A percentile compares a stretch with the other conserved stretches of the same genome.
phyloP scores from a whole-genome alignment of 2,797 vertebrate genomes.

The Alfaro cultratus region DNA sequence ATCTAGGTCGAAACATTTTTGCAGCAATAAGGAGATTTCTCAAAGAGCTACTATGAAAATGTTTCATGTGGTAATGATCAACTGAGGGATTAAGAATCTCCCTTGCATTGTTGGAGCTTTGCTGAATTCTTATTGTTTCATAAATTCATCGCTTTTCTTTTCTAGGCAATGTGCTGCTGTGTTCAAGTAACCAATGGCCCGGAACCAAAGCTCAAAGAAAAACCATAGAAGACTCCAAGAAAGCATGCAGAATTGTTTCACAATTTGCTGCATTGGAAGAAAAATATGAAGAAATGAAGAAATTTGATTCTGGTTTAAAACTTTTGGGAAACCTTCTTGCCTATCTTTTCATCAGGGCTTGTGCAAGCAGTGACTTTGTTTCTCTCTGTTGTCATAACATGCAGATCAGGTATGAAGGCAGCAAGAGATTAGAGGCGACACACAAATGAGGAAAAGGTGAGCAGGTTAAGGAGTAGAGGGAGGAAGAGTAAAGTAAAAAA shows the following conservation, averaged over 20 bases:
- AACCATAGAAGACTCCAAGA: background rate
- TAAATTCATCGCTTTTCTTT: background rate
- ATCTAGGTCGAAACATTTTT: background rate
- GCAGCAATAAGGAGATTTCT: background rate
- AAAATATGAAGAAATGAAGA: slow-evolving; percentile 12
- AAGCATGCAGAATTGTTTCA: background rate
- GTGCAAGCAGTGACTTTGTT: slow-evolving; percentile 24
- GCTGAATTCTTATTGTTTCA: background rate
- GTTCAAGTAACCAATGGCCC: too few relatives aligned
- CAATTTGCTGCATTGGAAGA: background rate
- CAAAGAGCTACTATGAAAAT: background rate
- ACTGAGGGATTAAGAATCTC: background rate
- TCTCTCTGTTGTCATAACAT: slow-evolving; percentile 40
- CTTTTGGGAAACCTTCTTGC: slow-evolving; percentile 16
- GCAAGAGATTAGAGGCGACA: slow-evolving; percentile 30
- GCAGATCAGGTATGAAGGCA: slow-evolving; percentile 24
- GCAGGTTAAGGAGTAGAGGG: slow-evolving; percentile 30
- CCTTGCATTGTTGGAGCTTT: background rate
- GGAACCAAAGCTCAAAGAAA: too few relatives aligned
- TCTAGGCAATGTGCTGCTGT: background rate
- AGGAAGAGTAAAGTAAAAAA: slow-evolving; percentile 31
- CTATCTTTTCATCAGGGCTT: slow-evolving; percentile 3
- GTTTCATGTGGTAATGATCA: background rate
- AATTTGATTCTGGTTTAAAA: slow-evolving; percentile 46
- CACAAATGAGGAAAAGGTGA: slow-evolving; percentile 21